These are phyloP conservation scores for Hemicrepidius hirtus DNA, from an alignment of 2,888 invertebrate genomes.

Conservation along the genomic window DNA sequence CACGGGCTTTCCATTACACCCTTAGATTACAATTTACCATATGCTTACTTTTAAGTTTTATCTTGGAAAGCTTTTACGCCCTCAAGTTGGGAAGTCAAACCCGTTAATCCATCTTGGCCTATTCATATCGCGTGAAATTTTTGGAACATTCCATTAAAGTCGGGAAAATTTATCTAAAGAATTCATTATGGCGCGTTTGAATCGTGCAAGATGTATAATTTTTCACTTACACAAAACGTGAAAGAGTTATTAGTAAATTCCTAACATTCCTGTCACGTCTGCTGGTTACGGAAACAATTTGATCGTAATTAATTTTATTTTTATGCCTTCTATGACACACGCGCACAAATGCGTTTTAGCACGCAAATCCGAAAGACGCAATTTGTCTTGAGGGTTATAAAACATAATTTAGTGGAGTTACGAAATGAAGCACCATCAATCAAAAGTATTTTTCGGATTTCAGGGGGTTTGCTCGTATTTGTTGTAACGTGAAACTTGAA, in stretches of 20 bases:
- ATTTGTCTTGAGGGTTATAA: constrained; percentile 37
- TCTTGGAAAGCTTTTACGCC: constrained; percentile 38
- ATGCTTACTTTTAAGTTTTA: constrained; percentile 41
- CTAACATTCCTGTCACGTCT: constrained; percentile 27
- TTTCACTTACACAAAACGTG: constrained; percentile 33
- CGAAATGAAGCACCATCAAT: constrained; percentile 36
- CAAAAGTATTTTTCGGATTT: constrained; percentile 35
- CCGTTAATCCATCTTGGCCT: constrained; percentile 41
- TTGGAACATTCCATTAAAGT: constrained; percentile 38
- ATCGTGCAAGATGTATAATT: constrained; percentile 27
- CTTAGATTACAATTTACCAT: constrained; percentile 39
- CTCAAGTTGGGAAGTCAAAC: constrained; percentile 30
- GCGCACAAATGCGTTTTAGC: constrained; percentile 32
- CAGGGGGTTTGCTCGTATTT: constrained; percentile 2
- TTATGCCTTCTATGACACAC: constrained; percentile 39
- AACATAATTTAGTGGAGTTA: constrained; percentile 38
- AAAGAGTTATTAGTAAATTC: constrained; percentile 36
- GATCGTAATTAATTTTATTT: constrained; percentile 42
- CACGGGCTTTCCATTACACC: constrained; percentile 44
- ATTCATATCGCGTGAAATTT: constrained; percentile 45
- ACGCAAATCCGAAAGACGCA: constrained; percentile 38
- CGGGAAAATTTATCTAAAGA: constrained; percentile 39
- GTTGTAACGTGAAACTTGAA: constrained; percentile 18
- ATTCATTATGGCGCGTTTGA: constrained; percentile 36
- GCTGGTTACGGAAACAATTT: constrained; percentile 38